Base-by-base conservation (phyloP, 2,888 invertebrate genomes). In the Rhagonycha fulva region DNA sequence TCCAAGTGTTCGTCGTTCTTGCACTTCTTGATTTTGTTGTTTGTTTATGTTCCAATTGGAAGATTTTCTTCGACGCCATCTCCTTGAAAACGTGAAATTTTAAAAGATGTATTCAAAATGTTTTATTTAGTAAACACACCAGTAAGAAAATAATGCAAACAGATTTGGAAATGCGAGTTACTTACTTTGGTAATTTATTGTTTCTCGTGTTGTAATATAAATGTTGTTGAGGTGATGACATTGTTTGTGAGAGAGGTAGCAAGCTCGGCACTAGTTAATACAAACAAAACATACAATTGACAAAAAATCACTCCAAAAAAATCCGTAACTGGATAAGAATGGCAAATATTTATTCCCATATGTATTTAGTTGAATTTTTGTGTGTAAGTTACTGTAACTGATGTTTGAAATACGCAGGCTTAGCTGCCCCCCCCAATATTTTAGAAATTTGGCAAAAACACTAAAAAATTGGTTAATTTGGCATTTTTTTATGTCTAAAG, bases 131-230 rank as follows among this genome's bases (percentile, higher is more conserved):
- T 61, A 28, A 19, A 2, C 14, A 23, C 26, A 63, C 14, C 14
- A 72, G 2, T 23, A 30, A 14, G 7, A 63, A 62, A 70, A 26
- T 70, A 26, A 23, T 26, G 24, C 28, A 62, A 14, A 70, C 60
- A 70, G 24, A 70, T 63, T 63, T 63, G 11, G n/a, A 19, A 63
- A 14, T 28, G 24, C 14, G 11, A 30, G 61, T 62, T 81, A 86
- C 86, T 87, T 84, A 89, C 89, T 88, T 88, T 80, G 87, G 86
- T 79, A 88, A 84, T 83, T 88, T 89, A 84, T 88, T 88, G 80
- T 83, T 80, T 73, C 79, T 78, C 71, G 79, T 83, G 80, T 80
- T 81, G 77, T 81, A 81, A 74, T 79, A 81, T 76, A 80, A 82
- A 78, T 82, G 80, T 72, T 83, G 81, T 76, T 80, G 79, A 76